These are phyloP conservation scores for Thymelicus acteon DNA, from an alignment of 2,888 invertebrate genomes.

Conservation along the genomic window DNA sequence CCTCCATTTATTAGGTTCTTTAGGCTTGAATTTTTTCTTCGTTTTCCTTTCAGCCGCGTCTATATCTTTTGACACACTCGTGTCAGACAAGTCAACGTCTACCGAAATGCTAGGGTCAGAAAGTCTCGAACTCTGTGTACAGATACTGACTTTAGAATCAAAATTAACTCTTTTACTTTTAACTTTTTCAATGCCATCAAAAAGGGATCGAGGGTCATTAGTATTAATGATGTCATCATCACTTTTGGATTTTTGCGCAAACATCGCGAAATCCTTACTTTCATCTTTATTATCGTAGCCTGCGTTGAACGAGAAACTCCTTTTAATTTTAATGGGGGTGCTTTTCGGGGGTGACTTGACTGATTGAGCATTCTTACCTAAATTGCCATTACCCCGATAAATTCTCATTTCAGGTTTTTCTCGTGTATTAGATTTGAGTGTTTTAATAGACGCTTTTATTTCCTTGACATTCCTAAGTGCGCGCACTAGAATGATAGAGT, in stretches of 20 bases:
- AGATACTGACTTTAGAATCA: slow-evolving; percentile 63
- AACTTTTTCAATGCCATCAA: slow-evolving; percentile 41
- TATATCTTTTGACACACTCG: slow-evolving; percentile 31
- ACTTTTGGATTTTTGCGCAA: slow-evolving; percentile 59
- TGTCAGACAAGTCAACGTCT: slow-evolving; percentile 42
- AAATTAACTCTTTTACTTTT: slow-evolving; percentile 45
- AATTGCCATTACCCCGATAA: slow-evolving; percentile 57
- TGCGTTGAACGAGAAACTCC: slow-evolving; percentile 65
- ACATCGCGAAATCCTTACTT: slow-evolving; percentile 37
- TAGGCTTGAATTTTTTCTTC: slow-evolving; percentile 49
- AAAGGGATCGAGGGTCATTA: slow-evolving; percentile 40
- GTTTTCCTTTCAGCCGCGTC: not conserved
- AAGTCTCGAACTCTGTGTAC: slow-evolving; percentile 56
- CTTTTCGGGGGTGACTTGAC: slow-evolving; percentile 47
- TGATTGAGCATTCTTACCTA: slow-evolving; percentile 45
- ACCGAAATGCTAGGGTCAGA: slow-evolving; percentile 49
- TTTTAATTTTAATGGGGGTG: slow-evolving; percentile 50
- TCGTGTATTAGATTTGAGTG: slow-evolving; percentile 47
- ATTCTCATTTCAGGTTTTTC: slow-evolving; percentile 64
- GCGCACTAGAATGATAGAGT: slow-evolving; percentile 84
- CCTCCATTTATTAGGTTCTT: slow-evolving; percentile 82
- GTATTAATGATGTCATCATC: slow-evolving; percentile 56
- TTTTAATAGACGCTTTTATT: slow-evolving; percentile 60
- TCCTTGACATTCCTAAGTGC: slow-evolving; percentile 79
- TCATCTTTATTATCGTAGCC: slow-evolving; percentile 42